Percentiles rank a stretch among this genome's conserved stretches.
Conservation (phyloP, 2,113 vertebrate species). For the Brachyhypopomus gauderio region DNA sequence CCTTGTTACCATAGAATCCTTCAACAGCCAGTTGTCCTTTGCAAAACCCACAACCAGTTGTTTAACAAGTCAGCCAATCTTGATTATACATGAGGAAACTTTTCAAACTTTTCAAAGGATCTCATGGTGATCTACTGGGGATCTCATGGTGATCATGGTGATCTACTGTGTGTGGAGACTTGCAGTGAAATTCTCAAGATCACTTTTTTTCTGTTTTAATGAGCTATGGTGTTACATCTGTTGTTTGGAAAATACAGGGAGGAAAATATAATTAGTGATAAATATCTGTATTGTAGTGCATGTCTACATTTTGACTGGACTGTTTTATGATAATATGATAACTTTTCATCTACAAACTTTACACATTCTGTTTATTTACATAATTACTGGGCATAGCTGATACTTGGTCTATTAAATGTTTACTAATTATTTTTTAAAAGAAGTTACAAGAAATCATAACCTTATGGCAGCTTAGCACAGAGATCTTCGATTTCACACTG, state of each 20-base stretch:
- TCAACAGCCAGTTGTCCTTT: too few species aligned
- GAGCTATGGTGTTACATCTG: not conserved
- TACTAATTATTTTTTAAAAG: not conserved
- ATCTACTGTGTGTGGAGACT: not conserved
- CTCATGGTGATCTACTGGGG: not conserved
- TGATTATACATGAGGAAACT: not conserved
- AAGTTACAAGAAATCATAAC: not conserved
- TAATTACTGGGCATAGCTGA: not conserved
- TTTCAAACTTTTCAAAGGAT: not conserved
- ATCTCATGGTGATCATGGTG: not conserved
- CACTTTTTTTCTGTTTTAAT: not conserved
- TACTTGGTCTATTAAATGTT: not conserved
- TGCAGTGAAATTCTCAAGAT: not conserved
- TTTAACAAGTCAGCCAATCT: too few species aligned
- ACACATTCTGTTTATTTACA: not conserved
- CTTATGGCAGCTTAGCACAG: not conserved
- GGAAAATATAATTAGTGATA: not conserved
- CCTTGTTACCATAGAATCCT: too few species aligned
- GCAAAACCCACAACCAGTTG: too few species aligned
- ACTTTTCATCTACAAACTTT: not conserved
- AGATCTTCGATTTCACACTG: not conserved
- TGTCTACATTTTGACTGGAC: not conserved
- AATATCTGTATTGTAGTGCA: not conserved
- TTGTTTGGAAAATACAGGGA: too few species aligned
- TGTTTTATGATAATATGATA: not conserved